These are phyloP conservation scores for Papilio protenor DNA, from an alignment of 2,888 invertebrate genomes.

Conservation along the genomic window DNA sequence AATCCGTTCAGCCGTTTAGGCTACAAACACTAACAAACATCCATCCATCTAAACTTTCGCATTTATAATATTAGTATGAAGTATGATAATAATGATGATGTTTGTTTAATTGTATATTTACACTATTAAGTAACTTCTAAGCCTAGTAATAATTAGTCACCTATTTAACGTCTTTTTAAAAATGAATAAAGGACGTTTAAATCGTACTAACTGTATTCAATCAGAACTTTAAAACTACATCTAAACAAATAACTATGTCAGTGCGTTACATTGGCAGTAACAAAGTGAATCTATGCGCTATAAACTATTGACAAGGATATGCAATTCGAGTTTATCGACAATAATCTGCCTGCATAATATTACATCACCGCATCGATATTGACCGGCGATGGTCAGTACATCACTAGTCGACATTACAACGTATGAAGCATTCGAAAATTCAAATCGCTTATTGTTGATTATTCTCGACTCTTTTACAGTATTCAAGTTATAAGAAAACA, in stretches of 20 bases:
- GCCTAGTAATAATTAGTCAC: too few relatives aligned
- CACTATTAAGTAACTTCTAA: not conserved
- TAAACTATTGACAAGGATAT: conserved; percentile 12
- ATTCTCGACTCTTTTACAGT: not conserved
- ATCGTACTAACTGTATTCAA: not conserved
- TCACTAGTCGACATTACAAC: not conserved
- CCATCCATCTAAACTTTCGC: too few relatives aligned
- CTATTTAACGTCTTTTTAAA: not conserved
- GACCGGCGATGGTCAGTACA: not conserved
- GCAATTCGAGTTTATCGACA: not conserved
- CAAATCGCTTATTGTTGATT: not conserved
- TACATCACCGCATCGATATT: conserved; percentile 13
- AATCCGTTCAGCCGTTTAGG: too few relatives aligned
- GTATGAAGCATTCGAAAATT: not conserved
- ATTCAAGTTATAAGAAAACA: too few relatives aligned
- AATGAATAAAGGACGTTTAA: not conserved
- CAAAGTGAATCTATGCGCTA: conserved; percentile 18
- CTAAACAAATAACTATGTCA: conserved; percentile 6
- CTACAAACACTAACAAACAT: too few relatives aligned
- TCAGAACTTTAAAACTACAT: not conserved
- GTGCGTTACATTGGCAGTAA: not conserved
- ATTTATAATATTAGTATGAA: too few relatives aligned
- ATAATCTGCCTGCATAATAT: conserved; percentile 18
- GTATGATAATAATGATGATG: not conserved
- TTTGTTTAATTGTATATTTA: not conserved